A percentile compares a stretch with the other conserved stretches of the same genome.
Conservation (phyloP, 2,113 vertebrate genomes). For the Andinoacara biseriatus region DNA sequence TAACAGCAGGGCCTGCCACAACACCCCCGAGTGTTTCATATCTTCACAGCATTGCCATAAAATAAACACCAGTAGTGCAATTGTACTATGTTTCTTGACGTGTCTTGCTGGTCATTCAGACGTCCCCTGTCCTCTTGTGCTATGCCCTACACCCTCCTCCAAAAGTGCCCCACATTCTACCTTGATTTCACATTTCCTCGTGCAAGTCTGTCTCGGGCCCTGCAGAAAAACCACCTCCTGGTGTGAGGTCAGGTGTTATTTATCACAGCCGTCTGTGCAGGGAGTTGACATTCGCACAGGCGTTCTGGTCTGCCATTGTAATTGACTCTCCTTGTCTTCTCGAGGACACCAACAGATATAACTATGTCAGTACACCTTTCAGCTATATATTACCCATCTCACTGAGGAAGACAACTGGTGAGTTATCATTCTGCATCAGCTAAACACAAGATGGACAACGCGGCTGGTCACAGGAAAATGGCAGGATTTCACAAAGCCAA, state of each 20-base stretch:
- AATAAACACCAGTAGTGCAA: conserved; percentile 61
- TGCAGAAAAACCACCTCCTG: conserved; percentile 76
- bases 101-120: conserved; percentile 68
- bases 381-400: conserved; percentile 89
- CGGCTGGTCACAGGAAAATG: conserved; percentile 55
- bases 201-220: conserved; percentile 64
- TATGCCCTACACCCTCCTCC: conserved; percentile 60
- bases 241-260: conserved; percentile 85
- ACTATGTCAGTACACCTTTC: conserved; percentile 88
- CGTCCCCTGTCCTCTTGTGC: conserved; percentile 58
- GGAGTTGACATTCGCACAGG: conserved; percentile 84
- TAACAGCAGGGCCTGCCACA: conserved; percentile 71
- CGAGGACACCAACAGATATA: conserved; percentile 87
- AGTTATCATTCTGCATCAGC: conserved; percentile 87
- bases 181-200: conserved; percentile 74
- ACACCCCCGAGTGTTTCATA: conserved; percentile 67
- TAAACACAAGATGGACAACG: conserved; percentile 59
- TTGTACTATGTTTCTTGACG: conserved; percentile 56
- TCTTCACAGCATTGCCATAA: conserved; percentile 67
- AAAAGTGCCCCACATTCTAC: conserved; percentile 64
- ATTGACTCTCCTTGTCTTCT: conserved; percentile 92
- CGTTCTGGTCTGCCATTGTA: conserved; percentile 79
- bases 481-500: conserved; percentile 58
- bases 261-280: conserved; percentile 80
- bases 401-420: conserved; percentile 86